Percentiles rank a stretch among this genome's conserved stretches.
phyloP scores from a whole-genome alignment of 2,888 invertebrate genomes.

The Panzeria rudis region DNA sequence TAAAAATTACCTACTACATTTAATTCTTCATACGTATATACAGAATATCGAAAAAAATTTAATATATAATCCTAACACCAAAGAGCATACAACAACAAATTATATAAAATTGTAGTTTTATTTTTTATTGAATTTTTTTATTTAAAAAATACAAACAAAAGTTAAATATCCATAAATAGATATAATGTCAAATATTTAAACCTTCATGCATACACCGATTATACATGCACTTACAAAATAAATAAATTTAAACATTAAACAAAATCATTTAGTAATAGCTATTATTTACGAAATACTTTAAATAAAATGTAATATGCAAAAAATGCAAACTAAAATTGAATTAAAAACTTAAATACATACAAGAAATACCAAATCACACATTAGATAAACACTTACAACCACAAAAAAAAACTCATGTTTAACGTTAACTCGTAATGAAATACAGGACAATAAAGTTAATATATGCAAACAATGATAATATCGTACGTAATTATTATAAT shows the following conservation, averaged over 20 bases:
- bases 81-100: constrained; percentile 29
- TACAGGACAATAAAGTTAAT: constrained; percentile 76
- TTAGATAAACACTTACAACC: constrained; percentile 20
- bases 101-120: constrained; percentile 42
- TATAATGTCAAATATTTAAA: constrained; percentile 43
- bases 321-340: constrained; percentile 26
- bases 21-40: constrained; percentile 12
- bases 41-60: constrained; percentile 29
- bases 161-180: constrained; percentile 45
- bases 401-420: constrained; percentile 51
- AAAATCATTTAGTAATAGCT: constrained; percentile 53
- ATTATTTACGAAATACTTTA: constrained; percentile 54
- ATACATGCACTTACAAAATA: constrained; percentile 43
- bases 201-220: neutral
- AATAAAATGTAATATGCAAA: constrained; percentile 17
- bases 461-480: constrained; percentile 71
- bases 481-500: constrained; percentile 66
- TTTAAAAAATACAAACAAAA: constrained; percentile 15
- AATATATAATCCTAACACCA: constrained; percentile 45
- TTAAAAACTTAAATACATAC: constrained; percentile 24
- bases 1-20: neutral
- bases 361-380: constrained; percentile 51
- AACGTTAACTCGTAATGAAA: constrained; percentile 75
- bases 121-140: constrained; percentile 11
- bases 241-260: constrained; percentile 44